Evolutionary conservation across 2,888 invertebrate genomes (phyloP).

Genomic region (Leptinotarsa peninsularis): DNA sequence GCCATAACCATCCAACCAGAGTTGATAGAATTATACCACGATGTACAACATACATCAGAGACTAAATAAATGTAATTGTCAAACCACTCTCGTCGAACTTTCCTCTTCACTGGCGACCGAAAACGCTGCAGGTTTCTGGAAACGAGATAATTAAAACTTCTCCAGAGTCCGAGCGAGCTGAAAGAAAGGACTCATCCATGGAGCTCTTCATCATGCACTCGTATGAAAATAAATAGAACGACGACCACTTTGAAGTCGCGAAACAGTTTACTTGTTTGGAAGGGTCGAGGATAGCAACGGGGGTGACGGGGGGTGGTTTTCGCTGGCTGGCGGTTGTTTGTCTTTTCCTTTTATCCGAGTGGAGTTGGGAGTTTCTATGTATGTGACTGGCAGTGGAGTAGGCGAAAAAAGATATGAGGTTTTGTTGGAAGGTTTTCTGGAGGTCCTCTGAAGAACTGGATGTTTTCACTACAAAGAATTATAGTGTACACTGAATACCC

Average conservation of each 20-base stretch:
- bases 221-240: constrained; percentile 6
- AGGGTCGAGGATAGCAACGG: not conserved
- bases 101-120: not conserved
- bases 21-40: too few relatives aligned
- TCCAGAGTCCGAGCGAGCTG: not conserved
- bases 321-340: constrained; percentile 3
- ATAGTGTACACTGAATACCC: too few relatives aligned
- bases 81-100: not conserved
- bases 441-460: too few relatives aligned
- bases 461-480: too few relatives aligned
- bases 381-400: constrained; percentile 1
- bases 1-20: too few relatives aligned
- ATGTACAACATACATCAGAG: not conserved
- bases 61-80: not conserved
- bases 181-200: not conserved
- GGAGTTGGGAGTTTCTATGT: constrained; percentile 6
- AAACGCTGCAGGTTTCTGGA: not conserved
- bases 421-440: too few relatives aligned
- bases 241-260: constrained; percentile 8
- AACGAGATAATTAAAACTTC: constrained; percentile 15
- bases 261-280: constrained; percentile 2
- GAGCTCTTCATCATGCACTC: constrained; percentile 13
- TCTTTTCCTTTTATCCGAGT: not conserved
- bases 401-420: not conserved
- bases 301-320: not conserved